Evolutionary conservation across 2,113 vertebrate genomes (phyloP), one percentile per base, ranked within the genome.

Genomic region (Labeo rohita): DNA sequence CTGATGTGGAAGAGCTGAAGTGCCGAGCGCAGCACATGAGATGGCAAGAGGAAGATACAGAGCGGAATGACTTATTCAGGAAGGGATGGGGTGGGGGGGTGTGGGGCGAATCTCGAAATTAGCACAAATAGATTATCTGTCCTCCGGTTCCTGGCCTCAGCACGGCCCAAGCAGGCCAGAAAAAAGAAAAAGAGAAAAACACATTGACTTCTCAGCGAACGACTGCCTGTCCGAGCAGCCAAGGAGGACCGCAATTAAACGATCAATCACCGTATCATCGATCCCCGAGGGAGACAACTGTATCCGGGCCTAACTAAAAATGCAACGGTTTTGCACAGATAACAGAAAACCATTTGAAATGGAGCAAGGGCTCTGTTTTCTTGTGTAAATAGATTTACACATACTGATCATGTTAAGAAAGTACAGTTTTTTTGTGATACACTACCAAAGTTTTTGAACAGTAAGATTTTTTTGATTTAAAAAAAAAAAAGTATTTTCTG

Each of bases 71-170:
- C 94, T 94, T 94, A 93, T 95, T 93, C 90, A 92, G 90, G 90
- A 90, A 91, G 92, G 88, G 92, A 28, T 91, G 84, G 90, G 88
- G 91, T 91, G 84, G 89, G 90, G 88, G 84, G 87, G 93, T 89
- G 49, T 36, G 56, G 68, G 76, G 43, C 28, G 56, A 93, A 93
- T 92, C 92, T 92, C 91, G 91, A 94, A 94, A 95, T 95, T 95
- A 95, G 94, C 93, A 94, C 94, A 93, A 94, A 95, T 94, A 90
- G 94, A 95, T 95, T 95, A 95, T 94, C 91, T 94, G 94, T 95
- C 94, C 59, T 86, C 88, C 59, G 83, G 87, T 89, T 91, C 88
- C 90, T 72, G 87, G 84, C 70, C 91, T 88, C 88, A 92, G 89
- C 92, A 92, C 91, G 89, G 92, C 90, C 89, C 89, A 92, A 91